These are phyloP conservation scores for Zaprionus ornatus DNA, from an alignment of 1,140 invertebrate genomes.

Conservation along the genomic window DNA sequence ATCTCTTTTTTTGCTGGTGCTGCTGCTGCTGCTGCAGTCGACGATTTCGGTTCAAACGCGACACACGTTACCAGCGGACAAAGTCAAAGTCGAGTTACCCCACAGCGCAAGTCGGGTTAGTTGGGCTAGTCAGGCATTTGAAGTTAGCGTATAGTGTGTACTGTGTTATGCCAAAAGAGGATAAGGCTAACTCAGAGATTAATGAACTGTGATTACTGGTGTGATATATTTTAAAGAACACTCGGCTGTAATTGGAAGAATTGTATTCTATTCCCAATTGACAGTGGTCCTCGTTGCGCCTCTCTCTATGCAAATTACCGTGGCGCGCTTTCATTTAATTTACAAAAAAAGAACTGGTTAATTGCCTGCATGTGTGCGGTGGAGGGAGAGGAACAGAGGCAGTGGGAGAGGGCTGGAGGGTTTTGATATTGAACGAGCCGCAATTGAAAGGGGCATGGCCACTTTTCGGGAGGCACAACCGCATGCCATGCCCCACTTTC, in stretches of 20 bases:
- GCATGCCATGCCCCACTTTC: slow-evolving; percentile 32
- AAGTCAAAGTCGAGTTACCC: slow-evolving; percentile 20
- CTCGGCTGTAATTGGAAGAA: not conserved
- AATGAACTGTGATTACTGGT: not conserved
- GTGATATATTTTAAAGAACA: not conserved
- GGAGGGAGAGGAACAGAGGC: too few relatives aligned
- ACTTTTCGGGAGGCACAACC: slow-evolving; percentile 33
- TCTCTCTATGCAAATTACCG: slow-evolving; percentile 27
- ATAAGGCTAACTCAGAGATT: not conserved
- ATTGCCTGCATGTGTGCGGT: slow-evolving; percentile 49
- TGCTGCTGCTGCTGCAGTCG: slow-evolving; percentile 57
- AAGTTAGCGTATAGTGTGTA: not conserved
- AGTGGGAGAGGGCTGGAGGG: too few relatives aligned
- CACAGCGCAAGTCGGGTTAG: slow-evolving; percentile 8
- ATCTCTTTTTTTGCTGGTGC: not conserved
- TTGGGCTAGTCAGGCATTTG: not conserved
- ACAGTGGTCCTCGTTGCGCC: slow-evolving; percentile 11
- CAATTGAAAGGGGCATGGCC: slow-evolving; percentile 25
- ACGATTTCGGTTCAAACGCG: slow-evolving; percentile 63
- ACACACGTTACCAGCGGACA: slow-evolving; percentile 61
- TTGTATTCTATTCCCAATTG: not conserved
- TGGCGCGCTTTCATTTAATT: slow-evolving; percentile 63
- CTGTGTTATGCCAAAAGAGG: slow-evolving; percentile 17
- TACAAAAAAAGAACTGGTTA: slow-evolving; percentile 56
- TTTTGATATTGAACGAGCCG: not conserved